Evolutionary conservation across 1,140 invertebrate species (phyloP).

Genomic region (Anthonomus grandis): DNA sequence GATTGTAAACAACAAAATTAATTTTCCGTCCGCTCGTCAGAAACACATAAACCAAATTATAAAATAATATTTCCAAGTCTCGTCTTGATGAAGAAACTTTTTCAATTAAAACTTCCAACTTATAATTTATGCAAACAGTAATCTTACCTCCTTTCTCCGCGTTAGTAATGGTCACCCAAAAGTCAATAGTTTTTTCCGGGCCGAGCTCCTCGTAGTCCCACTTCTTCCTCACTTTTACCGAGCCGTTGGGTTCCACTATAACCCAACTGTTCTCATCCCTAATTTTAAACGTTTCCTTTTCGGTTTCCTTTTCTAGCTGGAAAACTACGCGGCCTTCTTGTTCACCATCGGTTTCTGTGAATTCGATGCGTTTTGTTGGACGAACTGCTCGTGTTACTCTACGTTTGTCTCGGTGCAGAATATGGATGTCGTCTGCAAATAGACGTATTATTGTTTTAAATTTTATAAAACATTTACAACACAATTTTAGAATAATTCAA

Average conservation of each 20-base stretch:
- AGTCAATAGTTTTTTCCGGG: constrained; percentile 94
- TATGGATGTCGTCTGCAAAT: constrained; percentile 18
- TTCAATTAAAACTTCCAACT: no score
- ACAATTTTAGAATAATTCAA: no score
- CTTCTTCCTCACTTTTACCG: constrained; percentile 90
- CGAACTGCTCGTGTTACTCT: constrained; percentile 82
- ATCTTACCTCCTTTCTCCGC: constrained; percentile 77
- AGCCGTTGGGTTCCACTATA: constrained; percentile 85
- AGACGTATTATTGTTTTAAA: no score
- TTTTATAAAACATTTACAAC: no score
- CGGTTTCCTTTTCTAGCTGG: constrained; percentile 86
- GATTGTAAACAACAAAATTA: no score
- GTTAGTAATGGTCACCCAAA: constrained; percentile 93
- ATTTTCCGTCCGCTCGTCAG: no score
- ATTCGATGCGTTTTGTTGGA: constrained; percentile 88
- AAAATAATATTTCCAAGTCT: no score
- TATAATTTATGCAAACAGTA: no score
- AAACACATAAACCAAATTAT: no score
- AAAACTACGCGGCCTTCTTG: constrained; percentile 84
- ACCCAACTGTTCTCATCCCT: constrained; percentile 92
- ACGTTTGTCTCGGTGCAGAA: constrained; percentile 70
- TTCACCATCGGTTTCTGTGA: constrained; percentile 86
- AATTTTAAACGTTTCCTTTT: constrained; percentile 90
- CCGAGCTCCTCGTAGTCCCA: constrained; percentile 95
- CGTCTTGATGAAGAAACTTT: no score